Evolutionary conservation across 1,140 invertebrate genomes (phyloP), one percentile per base, ranked within the genome.

Genomic region (Dolichoris vasculosae): DNA sequence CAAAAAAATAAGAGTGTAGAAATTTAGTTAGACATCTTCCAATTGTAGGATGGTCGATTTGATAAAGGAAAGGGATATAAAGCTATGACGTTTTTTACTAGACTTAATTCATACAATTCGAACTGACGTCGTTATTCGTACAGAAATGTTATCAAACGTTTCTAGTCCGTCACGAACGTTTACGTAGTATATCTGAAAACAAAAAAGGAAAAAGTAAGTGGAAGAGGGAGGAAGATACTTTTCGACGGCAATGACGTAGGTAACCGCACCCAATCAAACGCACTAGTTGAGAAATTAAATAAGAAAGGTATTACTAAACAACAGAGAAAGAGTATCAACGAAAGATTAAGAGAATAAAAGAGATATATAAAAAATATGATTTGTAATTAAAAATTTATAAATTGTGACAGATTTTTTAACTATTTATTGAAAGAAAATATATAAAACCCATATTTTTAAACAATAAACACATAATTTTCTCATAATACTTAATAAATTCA

Each of bases 181-280:
- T 55, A 48, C 30, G 30, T 55, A 23, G 32, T 55, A 38, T 78
- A 9, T 59, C 20, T 55, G 26, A 20, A 59, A 32, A 59, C 76
- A 55, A 51, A 38, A 15, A 64, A 73, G 48, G 40, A 13, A 71
- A 43, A 55, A 46, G 30, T 8, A 26, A 59, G 23, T 20, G 40
- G 38, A 32, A 75, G n/a, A 35, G 32, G 35, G 71, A 11, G 43
- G n/a, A 13, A 51, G 26, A 48, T 32, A 15, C 26, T 26, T 59
- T 82, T 32, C 48, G 63, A 71, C 46, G 71, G 73, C 78, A 81
- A 81, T 85, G 84, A 85, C 84, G 84, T 79, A 85, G 76, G 64
- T 35, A 85, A 81, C 84, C 84, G 84, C 84, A 78, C 84, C 84
- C 84, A 71, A 81, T 48, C 51, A 40, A n/a, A 38, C 20, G 3